Base-by-base conservation (phyloP, 2,888 invertebrate genomes). In the Pelosia muscerda region DNA sequence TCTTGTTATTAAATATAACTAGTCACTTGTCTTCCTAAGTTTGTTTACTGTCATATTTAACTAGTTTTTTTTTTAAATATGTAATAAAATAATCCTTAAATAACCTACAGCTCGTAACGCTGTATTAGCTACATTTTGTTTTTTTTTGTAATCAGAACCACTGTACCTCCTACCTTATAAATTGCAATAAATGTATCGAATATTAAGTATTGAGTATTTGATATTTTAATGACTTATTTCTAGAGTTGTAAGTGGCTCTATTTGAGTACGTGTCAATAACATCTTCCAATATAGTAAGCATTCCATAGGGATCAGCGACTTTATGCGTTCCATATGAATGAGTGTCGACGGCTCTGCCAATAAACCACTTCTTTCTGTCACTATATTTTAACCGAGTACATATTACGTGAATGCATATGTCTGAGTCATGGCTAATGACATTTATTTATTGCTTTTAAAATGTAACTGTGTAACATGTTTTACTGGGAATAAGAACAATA, bases 311-410 rank as follows among this genome's bases (percentile, higher is more conserved):
- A 78, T 71, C 71, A 56, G 66, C 67, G 71, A 74, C 74, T 79
- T 74, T 69, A 74, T 76, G 74, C 69, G 69, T 76, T 73, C 76
- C 74, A 81, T 79, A 81, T 78, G 78, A 75, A 78, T 80, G 81
- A 78, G 73, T 68, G 67, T 73, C 69, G 60, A 79, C 68, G 65
- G 73, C 65, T 77, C 31, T 59, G 66, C 68, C 80, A 78, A 80
- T 73, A 78, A 73, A 69, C 71, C 72, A 75, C 78, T 77, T 77
- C 71, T 72, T 73, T 68, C 56, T 58, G 73, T 73, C 80, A 72
- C 49, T 56, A 57, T 57, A 63, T 59, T 78, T 75, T 56, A 54
- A 65, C 42, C 56, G 25, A 38, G 42, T 55, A 54, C 11, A 34
- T 62, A 28, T 34, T 65, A 31, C 23, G 58, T 25, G 53, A 49